A percentile compares a stretch with the other conserved stretches of the same genome.
These are phyloP conservation scores for Parasteatoda tepidariorum DNA, from an alignment of 1,140 invertebrate genomes.

Conservation along the genomic window DNA sequence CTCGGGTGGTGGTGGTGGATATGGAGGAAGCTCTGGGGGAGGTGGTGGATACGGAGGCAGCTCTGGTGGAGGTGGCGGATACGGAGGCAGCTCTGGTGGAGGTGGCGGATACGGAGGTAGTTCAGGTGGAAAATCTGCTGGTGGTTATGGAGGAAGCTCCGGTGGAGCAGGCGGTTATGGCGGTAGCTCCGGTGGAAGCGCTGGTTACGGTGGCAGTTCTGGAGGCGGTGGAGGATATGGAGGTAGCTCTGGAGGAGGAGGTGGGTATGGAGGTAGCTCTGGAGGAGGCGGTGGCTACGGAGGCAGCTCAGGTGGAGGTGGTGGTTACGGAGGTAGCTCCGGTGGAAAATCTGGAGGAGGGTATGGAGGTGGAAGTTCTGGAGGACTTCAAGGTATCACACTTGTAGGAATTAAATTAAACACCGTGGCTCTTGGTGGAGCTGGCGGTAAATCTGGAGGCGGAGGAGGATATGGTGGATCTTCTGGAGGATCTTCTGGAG, in stretches of 20 bases:
- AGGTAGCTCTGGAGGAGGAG: constrained; percentile 3
- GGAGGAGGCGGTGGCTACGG: constrained; percentile 26
- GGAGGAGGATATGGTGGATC: constrained; percentile 59
- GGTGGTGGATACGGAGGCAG: not conserved
- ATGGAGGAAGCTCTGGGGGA: constrained; percentile 1
- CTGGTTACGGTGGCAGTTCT: not conserved
- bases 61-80: not conserved
- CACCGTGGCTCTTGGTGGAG: constrained; percentile 53
- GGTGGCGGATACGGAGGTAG: not conserved
- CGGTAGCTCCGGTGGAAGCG: not conserved
- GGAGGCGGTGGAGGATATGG: constrained; percentile 27
- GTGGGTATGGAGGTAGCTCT: constrained; percentile 24
- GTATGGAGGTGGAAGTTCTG: constrained; percentile 15
- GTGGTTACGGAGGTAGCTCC: not conserved
- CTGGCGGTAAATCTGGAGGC: constrained; percentile 43
- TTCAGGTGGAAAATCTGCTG: not conserved
- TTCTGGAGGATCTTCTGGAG: constrained; percentile 48
- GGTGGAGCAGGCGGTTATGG: not conserved
- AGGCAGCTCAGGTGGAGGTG: constrained; percentile 14
- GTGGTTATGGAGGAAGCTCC: not conserved
- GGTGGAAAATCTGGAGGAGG: constrained; percentile 18
- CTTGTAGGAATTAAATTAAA: constrained; percentile 48
- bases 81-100: not conserved
- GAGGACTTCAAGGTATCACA: constrained; percentile 38
- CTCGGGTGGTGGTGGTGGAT: constrained; percentile 8